A percentile compares a stretch with the other conserved stretches of the same genome.
Evolutionary conservation across 2,888 invertebrate genomes (phyloP).

Genomic region (Gari tellinella): DNA sequence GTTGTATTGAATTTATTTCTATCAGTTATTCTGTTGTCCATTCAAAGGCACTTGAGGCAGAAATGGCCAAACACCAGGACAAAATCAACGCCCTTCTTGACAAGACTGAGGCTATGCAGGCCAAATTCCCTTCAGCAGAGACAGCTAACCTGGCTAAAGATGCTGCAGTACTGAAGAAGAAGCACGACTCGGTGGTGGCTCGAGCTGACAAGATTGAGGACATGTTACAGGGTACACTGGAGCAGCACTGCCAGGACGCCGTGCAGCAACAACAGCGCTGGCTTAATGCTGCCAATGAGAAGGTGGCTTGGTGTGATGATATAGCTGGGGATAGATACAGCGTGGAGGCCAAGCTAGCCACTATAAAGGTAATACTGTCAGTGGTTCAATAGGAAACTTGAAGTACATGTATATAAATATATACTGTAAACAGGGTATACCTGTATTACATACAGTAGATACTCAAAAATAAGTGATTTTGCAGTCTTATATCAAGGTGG

Average conservation of each 20-base stretch:
- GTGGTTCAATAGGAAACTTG: too few species aligned
- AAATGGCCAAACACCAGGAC: conserved; percentile 89
- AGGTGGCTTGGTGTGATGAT: conserved; percentile 93
- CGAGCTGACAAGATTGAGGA: conserved; percentile 90
- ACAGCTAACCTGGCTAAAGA: conserved; percentile 80
- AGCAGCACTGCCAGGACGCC: conserved; percentile 94
- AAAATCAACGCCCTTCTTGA: conserved; percentile 93
- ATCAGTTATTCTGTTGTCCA: neutral
- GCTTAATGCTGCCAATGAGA: conserved; percentile 91
- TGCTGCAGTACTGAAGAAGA: conserved; percentile 77
- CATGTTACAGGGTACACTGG: conserved; percentile 90
- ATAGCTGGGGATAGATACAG: conserved; percentile 93
- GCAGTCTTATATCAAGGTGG: too few species aligned
- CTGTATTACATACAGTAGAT: too few species aligned
- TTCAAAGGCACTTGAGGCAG: conserved; percentile 87
- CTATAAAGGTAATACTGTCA: conserved; percentile 80
- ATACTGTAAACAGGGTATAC: too few species aligned
- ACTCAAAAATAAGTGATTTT: too few species aligned
- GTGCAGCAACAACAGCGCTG: conserved; percentile 92
- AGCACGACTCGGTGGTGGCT: conserved; percentile 90
- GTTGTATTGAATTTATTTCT: too few species aligned
- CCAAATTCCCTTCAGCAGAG: conserved; percentile 80
- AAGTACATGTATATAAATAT: too few species aligned
- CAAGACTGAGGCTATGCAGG: conserved; percentile 84
- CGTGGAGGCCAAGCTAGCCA: conserved; percentile 94